These are phyloP conservation scores for Lagopus muta DNA, from an alignment of 2,113 vertebrate species.

Conservation along the genomic window DNA sequence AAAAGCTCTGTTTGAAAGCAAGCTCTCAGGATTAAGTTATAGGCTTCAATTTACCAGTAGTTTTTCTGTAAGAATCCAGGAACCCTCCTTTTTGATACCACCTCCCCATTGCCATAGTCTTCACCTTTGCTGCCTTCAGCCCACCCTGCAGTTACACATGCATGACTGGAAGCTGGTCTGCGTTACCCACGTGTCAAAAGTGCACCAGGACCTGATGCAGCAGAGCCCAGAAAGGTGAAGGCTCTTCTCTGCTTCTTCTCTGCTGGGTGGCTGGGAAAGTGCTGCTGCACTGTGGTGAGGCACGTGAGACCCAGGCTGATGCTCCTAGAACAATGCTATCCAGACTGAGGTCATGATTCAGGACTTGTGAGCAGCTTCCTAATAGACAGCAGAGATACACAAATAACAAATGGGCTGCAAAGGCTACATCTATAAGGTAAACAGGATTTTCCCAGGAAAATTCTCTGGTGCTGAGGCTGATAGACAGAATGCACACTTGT, in stretches of 20 bases:
- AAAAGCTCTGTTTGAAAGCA: neutral
- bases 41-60: neutral
- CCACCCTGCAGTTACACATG: neutral
- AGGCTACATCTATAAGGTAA: accelerated
- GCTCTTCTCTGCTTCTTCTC: neutral
- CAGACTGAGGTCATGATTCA: neutral
- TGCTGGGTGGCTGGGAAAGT: neutral
- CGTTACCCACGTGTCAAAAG: accelerated
- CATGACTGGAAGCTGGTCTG: neutral
- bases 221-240: neutral
- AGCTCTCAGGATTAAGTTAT: neutral
- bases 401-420: accelerated
- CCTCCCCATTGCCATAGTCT: accelerated
- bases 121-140: neutral
- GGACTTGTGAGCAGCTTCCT: neutral
- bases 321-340: no score
- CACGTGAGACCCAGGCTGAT: neutral
- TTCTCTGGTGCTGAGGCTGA: neutral
- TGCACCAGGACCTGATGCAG: accelerated
- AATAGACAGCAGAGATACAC: no score
- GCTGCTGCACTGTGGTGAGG: neutral
- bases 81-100: accelerated
- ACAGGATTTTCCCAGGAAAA: accelerated
- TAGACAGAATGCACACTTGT: accelerated
- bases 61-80: neutral